Percentiles rank a stretch among this genome's conserved stretches.
Evolutionary conservation across 2,113 vertebrate genomes (phyloP).

Genomic region (Pseudorhombus dupliciocellatus): DNA sequence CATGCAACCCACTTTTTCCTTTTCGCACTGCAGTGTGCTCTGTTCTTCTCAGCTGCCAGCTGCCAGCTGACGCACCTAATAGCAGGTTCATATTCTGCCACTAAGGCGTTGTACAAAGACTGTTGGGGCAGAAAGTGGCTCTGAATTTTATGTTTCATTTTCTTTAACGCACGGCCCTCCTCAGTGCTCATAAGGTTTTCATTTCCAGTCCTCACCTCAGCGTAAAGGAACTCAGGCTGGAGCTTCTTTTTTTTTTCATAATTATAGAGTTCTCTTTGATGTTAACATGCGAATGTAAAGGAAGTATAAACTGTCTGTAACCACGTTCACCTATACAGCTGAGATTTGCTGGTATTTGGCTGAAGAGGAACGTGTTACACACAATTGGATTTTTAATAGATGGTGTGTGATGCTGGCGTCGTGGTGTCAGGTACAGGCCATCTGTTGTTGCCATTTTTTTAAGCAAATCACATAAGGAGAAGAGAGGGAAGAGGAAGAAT

Average conservation of each 20-base stretch:
- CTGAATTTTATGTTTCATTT: neutral
- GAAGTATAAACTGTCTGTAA: neutral
- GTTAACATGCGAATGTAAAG: neutral
- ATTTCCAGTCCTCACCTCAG: neutral
- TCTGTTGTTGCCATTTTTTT: neutral
- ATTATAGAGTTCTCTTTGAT: neutral
- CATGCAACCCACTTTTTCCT: slow-evolving; percentile 36
- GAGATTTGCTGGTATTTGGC: no score
- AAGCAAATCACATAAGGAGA: neutral
- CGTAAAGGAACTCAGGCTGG: neutral
- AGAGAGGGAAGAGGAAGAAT: neutral
- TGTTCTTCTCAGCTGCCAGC: slow-evolving; percentile 14
- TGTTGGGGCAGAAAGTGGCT: neutral
- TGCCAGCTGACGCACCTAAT: slow-evolving; percentile 9
- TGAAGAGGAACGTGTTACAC: no score
- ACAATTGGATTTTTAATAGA: no score
- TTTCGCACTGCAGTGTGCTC: slow-evolving; percentile 11
- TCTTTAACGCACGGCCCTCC: neutral
- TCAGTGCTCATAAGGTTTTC: neutral
- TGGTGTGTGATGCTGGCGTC: no score
- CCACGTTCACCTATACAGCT: neutral
- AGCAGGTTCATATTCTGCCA: slow-evolving; percentile 3
- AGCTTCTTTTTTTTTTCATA: neutral
- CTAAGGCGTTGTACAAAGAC: neutral
- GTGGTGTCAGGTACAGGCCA: no score